Evolutionary conservation across 2,797 vertebrate genomes (phyloP).

Genomic region (Molossus alvarezi): DNA sequence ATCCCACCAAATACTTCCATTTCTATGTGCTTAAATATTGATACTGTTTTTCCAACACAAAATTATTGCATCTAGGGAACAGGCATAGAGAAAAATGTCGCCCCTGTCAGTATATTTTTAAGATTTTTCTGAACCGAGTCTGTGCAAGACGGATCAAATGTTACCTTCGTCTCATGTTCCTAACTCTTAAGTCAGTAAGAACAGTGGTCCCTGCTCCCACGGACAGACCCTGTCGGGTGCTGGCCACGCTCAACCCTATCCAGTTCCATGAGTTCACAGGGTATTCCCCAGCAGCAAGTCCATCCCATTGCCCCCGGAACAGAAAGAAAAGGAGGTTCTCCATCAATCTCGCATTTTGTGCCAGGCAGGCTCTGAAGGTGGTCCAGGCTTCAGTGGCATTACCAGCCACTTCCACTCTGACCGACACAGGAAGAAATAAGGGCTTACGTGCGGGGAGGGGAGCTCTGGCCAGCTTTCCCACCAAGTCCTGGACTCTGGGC

Average conservation of each 20-base stretch:
- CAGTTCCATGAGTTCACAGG: neutral
- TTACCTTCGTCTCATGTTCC: neutral
- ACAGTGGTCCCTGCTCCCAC: neutral
- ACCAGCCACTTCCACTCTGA: neutral
- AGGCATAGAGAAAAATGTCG: neutral
- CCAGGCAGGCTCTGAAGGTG: neutral
- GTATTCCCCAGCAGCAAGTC: neutral
- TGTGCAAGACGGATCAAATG: constrained; percentile 26
- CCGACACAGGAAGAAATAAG: neutral
- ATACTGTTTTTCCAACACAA: neutral
- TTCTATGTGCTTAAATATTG: neutral
- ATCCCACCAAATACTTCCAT: neutral
- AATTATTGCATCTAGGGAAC: neutral
- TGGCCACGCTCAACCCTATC: neutral
- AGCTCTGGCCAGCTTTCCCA: neutral
- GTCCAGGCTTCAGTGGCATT: neutral
- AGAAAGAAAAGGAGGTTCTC: neutral
- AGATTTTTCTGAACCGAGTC: constrained; percentile 61
- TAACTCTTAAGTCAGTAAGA: neutral
- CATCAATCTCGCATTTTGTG: neutral
- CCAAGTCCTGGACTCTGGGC: neutral
- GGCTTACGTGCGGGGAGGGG: neutral
- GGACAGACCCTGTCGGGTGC: neutral
- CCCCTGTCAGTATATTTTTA: neutral
- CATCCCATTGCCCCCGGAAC: neutral